A percentile compares a stretch with the other conserved stretches of the same genome.
phyloP scores from a whole-genome alignment of 2,113 vertebrate genomes.

The Mustela lutreola region DNA sequence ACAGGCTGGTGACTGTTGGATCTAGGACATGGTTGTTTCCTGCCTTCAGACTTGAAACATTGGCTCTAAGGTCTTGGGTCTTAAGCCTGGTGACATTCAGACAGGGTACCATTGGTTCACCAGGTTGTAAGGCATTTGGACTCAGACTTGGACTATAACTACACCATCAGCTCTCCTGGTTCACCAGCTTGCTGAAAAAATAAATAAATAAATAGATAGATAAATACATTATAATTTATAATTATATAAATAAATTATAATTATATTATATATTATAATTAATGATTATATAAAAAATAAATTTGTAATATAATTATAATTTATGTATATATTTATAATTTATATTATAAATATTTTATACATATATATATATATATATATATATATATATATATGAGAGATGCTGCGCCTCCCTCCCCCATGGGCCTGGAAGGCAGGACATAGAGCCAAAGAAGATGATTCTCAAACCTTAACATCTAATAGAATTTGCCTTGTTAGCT shows the following conservation, averaged over 20 bases:
- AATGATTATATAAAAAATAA: too few species aligned
- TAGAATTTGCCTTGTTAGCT: neutral
- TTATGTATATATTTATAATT: too few species aligned
- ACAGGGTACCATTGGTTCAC: neutral
- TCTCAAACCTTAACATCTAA: neutral
- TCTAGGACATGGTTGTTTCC: neutral
- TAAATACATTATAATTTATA: too few species aligned
- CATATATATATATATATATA: too few species aligned
- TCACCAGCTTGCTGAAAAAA: neutral
- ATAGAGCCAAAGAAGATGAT: neutral
- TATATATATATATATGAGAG: neutral
- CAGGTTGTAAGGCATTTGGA: neutral
- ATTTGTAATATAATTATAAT: too few species aligned
- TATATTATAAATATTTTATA: too few species aligned
- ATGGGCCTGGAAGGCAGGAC: neutral
- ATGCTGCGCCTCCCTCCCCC: fast-evolving
- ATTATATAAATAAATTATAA: too few species aligned
- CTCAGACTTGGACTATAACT: neutral
- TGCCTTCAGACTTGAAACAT: neutral
- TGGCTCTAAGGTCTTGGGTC: neutral
- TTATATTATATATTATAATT: too few species aligned
- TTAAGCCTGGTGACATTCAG: neutral
- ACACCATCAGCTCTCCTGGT: neutral
- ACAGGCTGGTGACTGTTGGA: neutral
- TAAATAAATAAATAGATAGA: neutral